Percentiles rank a stretch among this genome's conserved stretches.
phyloP scores from a whole-genome alignment of 23 tunicate genomes.

The Trididemnum clinides region DNA sequence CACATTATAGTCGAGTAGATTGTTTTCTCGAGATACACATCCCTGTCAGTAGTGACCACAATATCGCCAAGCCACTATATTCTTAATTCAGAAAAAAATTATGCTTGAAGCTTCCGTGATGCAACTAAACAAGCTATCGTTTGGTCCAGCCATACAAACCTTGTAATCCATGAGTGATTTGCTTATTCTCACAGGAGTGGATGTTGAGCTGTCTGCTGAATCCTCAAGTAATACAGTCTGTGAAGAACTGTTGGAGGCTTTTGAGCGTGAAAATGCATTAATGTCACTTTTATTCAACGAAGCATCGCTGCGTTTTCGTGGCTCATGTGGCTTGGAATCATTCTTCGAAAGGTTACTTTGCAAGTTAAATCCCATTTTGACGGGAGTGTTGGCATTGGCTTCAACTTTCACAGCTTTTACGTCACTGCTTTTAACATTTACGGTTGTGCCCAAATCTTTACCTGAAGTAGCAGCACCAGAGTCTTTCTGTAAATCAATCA shows the following conservation, averaged over 20 bases:
- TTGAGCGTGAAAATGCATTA: too few relatives aligned
- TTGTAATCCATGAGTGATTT: constrained; percentile 31
- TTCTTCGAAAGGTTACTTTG: background rate
- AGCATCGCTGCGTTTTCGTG: background rate
- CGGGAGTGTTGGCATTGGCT: constrained; percentile 39
- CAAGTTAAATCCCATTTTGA: constrained; percentile 74
- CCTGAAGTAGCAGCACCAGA: too few relatives aligned
- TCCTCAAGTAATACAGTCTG: background rate
- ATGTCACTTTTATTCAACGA: background rate
- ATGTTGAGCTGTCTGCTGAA: background rate
- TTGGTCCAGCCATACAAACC: too few relatives aligned
- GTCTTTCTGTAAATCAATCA: too few relatives aligned
- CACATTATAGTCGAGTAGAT: too few relatives aligned
- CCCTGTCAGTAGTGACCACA: too few relatives aligned
- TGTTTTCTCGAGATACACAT: too few relatives aligned
- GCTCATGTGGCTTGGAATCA: background rate
- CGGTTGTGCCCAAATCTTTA: background rate
- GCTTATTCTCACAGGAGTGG: constrained; percentile 33
- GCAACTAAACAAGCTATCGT: too few relatives aligned
- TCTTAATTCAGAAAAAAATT: too few relatives aligned
- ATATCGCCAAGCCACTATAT: too few relatives aligned
- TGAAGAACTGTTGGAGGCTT: background rate
- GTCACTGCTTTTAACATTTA: background rate
- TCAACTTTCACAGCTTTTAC: constrained; percentile 43
- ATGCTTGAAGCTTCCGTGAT: too few relatives aligned